A percentile compares a stretch with the other conserved stretches of the same genome.
Conservation (phyloP, 2,113 vertebrate species). For the Siniperca knerii region DNA sequence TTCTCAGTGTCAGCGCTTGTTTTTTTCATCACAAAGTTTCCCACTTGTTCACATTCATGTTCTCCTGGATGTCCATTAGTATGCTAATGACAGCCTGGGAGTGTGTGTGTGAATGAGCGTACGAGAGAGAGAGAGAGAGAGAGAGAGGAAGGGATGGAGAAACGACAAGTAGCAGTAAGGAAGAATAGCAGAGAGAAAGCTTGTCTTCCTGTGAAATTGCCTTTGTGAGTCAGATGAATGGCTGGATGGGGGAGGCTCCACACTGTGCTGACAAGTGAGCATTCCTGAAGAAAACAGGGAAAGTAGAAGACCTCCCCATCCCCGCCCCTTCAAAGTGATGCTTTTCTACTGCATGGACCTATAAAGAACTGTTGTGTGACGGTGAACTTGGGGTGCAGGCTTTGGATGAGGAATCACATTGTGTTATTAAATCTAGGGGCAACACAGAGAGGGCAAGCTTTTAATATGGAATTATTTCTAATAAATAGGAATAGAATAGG, state of each 20-base stretch:
- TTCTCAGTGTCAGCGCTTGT: conserved; percentile 32
- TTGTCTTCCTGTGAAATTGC: conserved; percentile 76
- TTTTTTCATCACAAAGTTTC: conserved; percentile 44
- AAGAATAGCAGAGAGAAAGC: conserved; percentile 48
- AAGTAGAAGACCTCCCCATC: conserved; percentile 26
- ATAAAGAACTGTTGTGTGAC: conserved; percentile 34
- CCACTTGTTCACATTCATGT: conserved; percentile 64
- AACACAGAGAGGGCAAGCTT: conserved; percentile 21
- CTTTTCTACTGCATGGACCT: conserved; percentile 31
- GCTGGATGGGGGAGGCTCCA: conserved; percentile 42
- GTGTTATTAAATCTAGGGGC: conserved; percentile 34
- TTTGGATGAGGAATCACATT: conserved; percentile 51
- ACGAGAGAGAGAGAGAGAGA: background rate
- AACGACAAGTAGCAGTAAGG: conserved; percentile 23
- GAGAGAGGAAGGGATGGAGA: background rate
- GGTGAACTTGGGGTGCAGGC: conserved; percentile 25
- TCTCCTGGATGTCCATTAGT: conserved; percentile 68
- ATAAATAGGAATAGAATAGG: background rate
- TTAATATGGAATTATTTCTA: conserved; percentile 21
- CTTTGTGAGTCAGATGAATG: conserved; percentile 79
- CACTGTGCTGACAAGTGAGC: conserved; percentile 72
- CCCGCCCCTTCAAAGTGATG: conserved; percentile 6
- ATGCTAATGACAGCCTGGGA: conserved; percentile 76
- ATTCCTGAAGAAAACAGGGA: conserved; percentile 57
- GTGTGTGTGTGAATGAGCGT: conserved; percentile 35